Base-by-base conservation (phyloP, 2,888 invertebrate genomes). In the Chloromyia formosa region DNA sequence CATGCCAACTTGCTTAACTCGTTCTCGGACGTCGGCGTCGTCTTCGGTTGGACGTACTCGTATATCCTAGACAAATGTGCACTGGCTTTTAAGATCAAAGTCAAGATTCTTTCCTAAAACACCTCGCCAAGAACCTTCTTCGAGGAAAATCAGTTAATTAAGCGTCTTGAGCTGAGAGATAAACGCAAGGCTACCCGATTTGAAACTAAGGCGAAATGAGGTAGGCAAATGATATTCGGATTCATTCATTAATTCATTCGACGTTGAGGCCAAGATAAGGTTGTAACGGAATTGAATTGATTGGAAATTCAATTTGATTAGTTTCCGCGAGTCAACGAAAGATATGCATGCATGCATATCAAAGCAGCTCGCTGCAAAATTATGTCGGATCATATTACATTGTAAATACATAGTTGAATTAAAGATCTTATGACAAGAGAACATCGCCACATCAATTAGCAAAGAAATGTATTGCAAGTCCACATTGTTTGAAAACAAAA, bases 111-210 rank as follows among this genome's bases (percentile, higher is more conserved):
- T 4, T 35, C 7, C 27, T n/a, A n/a, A 49, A 49, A 49, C 49
- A 49, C 49, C 16, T 49, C 14, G 49, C 12, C 10, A 3, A 49
- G 49, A 49, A 49, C 16, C 14, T 49, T 49, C 49, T 2, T 49
- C 40, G 16, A 40, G 9, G 40, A 7, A 16, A 62, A 62, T 62
- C 62, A 16, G 62, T 62, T 62, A 62, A 62, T 62, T 62, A 62
- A 22, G 40, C 62, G 27, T 40, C 27, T 23, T 62, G 27, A 35
- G 62, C 49, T 7, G 14, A 1, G 12, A 12, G 14, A n/a, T n/a
- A n/a, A 49, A 49, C 14, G 3, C 12, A 49, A 49, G 16, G 16
- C 49, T 49, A 49, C 49, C 16, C 3, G 49, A 49, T 2, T 49
- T 49, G 49, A 49, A 49, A 49, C 4, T 49, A 49, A 49, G 49